Base-by-base conservation (phyloP, 2,888 invertebrate genomes). In the Arrhopalites spinosus region DNA sequence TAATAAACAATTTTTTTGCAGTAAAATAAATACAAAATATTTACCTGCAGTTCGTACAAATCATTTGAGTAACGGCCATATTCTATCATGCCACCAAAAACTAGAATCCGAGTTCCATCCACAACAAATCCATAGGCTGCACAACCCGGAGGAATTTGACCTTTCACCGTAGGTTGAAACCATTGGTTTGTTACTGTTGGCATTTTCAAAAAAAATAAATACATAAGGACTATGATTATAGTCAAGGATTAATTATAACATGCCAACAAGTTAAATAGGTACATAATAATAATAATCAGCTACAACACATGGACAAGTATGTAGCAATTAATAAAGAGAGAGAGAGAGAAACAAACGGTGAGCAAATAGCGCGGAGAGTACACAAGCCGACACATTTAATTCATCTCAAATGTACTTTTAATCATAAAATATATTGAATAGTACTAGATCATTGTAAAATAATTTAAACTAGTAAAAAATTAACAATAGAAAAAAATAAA, bases 81-180 rank as follows among this genome's bases (percentile, higher is more conserved):
- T 87, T 99, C 99, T 78, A 98, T 94, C 99, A 99, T 99, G 79
- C 99, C 99, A 84, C 99, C 99, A 88, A 99, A 99, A 73, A 98
- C 95, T 81, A 98, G 90, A 79, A 99, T 92, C 72, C 97, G 90
- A 13, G 96, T 97, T 17, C 96, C 96, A 87, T 98, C 97, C 77
- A 96, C 96, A 53, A 98, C 95, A 87, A 99, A 97, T 43, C 99
- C 99, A 87, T 97, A 99, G 2, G 99, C 98, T 64, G 99, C 99
- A 88, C 98, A 98, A 85, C 98, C 98, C 83, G 96, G 97, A 27
- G 98, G 98, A 67, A 97, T 93, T 85, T 99, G 98, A 74, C 99
- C 99, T 85, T 97, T 95, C 78, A 97, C 93, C 72, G 94, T 92
- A 17, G 99, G 99, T 47, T 97, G 95, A 88, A 97, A 98, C 99